Conservation (phyloP, 2,113 vertebrate species). For the Serinus canaria region DNA sequence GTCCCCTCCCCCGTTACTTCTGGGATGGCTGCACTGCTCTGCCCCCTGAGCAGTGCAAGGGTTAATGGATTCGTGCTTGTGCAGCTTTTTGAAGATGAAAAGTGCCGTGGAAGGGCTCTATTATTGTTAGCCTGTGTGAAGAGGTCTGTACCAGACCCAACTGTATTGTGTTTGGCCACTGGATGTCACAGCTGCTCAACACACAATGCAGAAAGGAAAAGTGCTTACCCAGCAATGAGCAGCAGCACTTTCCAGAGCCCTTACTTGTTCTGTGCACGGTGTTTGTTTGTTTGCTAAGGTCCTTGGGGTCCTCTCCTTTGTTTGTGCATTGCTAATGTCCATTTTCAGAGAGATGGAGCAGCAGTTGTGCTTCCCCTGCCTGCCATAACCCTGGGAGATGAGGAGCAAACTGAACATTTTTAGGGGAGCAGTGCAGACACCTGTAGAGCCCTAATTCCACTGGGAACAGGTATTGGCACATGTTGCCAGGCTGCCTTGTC, state of each 20-base stretch:
- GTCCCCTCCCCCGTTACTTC: rapidly evolving
- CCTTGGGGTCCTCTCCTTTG: not conserved
- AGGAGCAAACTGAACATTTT: not conserved
- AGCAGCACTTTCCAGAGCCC: not conserved
- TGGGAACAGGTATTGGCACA: not conserved
- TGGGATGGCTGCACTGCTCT: not conserved
- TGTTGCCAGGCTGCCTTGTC: not conserved
- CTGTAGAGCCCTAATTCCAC: not conserved
- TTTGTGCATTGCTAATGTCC: not conserved
- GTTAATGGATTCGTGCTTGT: not conserved
- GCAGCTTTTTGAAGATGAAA: not conserved
- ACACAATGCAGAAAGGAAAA: conserved; percentile 1
- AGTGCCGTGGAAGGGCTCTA: conserved; percentile 1
- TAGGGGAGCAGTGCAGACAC: not conserved
- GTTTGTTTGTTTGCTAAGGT: not conserved
- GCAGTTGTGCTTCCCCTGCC: not conserved
- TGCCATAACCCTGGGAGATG: not conserved
- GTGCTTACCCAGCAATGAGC: not conserved
- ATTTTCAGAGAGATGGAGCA: not conserved
- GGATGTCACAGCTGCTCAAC: conserved; percentile 61
- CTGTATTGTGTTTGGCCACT: conserved; percentile 57
- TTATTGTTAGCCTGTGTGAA: not conserved
- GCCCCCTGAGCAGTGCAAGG: not conserved
- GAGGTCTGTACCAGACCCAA: conserved; percentile 1
- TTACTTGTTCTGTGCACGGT: not conserved